phyloP scores from a whole-genome alignment of 2,888 invertebrate species.

The Linhomoeus sp. region DNA sequence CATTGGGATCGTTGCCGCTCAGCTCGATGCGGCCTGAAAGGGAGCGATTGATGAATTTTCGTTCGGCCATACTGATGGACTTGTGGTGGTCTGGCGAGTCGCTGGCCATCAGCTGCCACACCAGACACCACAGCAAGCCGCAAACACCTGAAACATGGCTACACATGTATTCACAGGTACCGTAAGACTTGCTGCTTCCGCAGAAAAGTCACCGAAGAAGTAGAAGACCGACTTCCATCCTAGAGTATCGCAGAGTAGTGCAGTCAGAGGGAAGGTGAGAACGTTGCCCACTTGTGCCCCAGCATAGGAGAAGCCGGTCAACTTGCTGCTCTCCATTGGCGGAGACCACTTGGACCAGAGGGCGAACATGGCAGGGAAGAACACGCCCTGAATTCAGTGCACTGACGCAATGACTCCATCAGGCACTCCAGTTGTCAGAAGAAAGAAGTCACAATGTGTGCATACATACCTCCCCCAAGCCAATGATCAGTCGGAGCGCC shows the following conservation, averaged over 20 bases:
- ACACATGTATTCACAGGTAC: no score
- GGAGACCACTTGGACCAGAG: not conserved
- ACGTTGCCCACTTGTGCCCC: slow-evolving; percentile 1
- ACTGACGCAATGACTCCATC: not conserved
- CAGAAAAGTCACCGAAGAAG: not conserved
- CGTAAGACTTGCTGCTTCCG: no score
- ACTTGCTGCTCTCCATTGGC: slow-evolving; percentile 2
- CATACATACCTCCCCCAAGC: slow-evolving; percentile 67
- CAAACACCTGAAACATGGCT: no score
- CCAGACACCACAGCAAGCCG: no score
- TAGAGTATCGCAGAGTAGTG: not conserved
- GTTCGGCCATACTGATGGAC: no score
- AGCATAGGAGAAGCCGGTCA: not conserved
- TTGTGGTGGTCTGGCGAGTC: no score
- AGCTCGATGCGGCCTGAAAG: no score
- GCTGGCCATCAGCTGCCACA: no score
- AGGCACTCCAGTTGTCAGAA: not conserved
- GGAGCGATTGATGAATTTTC: no score
- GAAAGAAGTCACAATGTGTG: no score
- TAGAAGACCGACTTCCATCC: not conserved
- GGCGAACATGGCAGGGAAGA: not conserved
- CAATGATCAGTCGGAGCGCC: slow-evolving; percentile 53
- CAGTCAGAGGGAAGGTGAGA: not conserved
- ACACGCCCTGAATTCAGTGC: not conserved
- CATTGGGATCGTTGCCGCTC: no score